Conservation (phyloP, 2,113 vertebrate genomes). For the Microtus richardsoni region DNA sequence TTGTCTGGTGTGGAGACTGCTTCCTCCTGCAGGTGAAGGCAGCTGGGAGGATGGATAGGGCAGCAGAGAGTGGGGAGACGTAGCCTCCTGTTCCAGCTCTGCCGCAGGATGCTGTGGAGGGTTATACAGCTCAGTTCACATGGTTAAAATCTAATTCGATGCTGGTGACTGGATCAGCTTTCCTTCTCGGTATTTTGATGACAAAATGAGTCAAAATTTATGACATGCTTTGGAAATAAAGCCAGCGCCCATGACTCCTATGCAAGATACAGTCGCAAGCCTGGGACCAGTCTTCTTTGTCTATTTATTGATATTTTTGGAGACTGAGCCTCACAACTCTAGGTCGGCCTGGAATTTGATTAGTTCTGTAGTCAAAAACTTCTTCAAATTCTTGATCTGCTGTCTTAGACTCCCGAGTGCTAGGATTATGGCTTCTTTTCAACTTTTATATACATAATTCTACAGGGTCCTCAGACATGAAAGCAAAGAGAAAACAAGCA, state of each 20-base stretch:
- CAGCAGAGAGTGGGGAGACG: not conserved
- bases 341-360: not conserved
- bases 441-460: not conserved
- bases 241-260: not conserved
- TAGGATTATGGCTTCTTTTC: not conserved
- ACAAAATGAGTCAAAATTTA: slow-evolving; percentile 32
- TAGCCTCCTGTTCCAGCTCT: not conserved
- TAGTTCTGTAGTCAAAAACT: not conserved
- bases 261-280: not conserved
- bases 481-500: slow-evolving; percentile 3
- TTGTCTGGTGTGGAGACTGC: not conserved
- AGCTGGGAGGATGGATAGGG: not conserved
- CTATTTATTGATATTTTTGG: not conserved
- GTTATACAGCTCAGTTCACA: not conserved
- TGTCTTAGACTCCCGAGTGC: not conserved
- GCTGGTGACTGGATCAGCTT: not conserved
- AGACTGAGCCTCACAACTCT: not conserved
- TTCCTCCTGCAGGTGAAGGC: slow-evolving; percentile 8
- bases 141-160: not conserved
- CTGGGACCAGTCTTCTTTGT: not conserved
- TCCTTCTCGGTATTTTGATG: not conserved
- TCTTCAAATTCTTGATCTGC: not conserved
- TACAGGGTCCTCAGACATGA: not conserved
- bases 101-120: not conserved
- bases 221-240: not conserved